Evolutionary conservation across 2,113 vertebrate species (phyloP), one percentile per base, ranked within the genome.

Genomic region (Austrofundulus limnaeus): DNA sequence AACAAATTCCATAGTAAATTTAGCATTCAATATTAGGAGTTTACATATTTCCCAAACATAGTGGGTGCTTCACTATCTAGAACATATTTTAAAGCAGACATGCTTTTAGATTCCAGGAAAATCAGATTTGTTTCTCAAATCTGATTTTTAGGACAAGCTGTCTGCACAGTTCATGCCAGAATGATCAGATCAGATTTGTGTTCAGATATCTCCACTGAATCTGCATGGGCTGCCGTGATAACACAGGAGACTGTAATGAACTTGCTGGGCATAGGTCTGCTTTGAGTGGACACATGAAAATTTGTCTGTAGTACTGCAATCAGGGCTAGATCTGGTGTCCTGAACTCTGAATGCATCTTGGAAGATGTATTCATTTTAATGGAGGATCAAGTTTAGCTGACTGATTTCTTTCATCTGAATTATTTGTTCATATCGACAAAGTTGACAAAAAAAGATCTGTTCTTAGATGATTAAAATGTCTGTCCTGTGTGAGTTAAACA

Each of bases 401-500:
- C 17, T 9, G 2, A 48, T 25, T 54, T 15, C 24, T 24, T 54
- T 25, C 31, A 14, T 57, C 56, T 67, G 37, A 31, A 53, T 39
- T 13, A 15, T 71, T 48, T 77, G 25, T 28, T 43, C 17, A 60
- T 21, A 17, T 57, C 24, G 16, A 54, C 19, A 64, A n/a, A 12
- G 21, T 24, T 21, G 65, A 61, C 12, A 9, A 5, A 41, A 61
- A 59, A 28, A 77, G 51, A n/a, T n/a, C 20, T 61, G 16, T 15
- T 25, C 17, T 64, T 53, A 50, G 20, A 55, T 62, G 31, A 31
- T 28, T 65, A 55, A 72, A 54, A 50, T 42, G 55, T 38, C 31
- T 23, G 38, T 48, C 34, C 46, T 45, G 24, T 75, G 47, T 65
- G 45, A 59, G 7, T 78, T 55, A 52, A 20, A 50, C 24, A 43